phyloP scores from a whole-genome alignment of 2,888 invertebrate genomes.

The Pherbina coryleti region DNA sequence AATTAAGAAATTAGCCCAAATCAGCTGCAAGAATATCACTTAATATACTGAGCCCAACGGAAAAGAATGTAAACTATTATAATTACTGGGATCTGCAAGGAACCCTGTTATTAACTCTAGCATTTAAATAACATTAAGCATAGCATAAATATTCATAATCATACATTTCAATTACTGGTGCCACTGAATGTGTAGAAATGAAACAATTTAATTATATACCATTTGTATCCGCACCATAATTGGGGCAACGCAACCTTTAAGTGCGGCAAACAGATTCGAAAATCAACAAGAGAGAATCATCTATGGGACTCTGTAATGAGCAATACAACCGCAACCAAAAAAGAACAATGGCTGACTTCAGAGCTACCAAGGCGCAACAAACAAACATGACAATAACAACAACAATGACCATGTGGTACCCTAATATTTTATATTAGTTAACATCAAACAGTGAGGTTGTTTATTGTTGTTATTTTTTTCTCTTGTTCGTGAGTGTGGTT shows the following conservation, averaged over 20 bases:
- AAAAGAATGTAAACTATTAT: constrained; percentile 14
- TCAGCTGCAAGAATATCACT: constrained; percentile 7
- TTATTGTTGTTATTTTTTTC: constrained; percentile 27
- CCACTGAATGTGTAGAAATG: neutral
- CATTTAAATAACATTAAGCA: neutral
- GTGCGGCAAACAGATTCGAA: constrained; percentile 12
- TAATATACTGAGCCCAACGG: neutral
- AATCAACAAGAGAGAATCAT: neutral
- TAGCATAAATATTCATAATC: constrained; percentile 66
- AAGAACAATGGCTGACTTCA: neutral
- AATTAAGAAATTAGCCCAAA: constrained; percentile 12
- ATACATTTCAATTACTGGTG: constrained; percentile 66
- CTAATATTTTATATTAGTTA: constrained; percentile 63
- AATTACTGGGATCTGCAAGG: constrained; percentile 13
- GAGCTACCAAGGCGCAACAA: neutral
- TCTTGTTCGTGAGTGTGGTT: constrained; percentile 8
- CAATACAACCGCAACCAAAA: neutral
- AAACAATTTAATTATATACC: constrained; percentile 40
- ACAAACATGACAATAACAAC: constrained; percentile 17
- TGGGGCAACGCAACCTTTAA: constrained; percentile 19
- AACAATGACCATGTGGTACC: constrained; percentile 49
- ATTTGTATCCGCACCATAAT: constrained; percentile 33
- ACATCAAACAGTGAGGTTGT: constrained; percentile 49
- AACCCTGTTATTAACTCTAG: constrained; percentile 12
- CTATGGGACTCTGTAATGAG: neutral